Evolutionary conservation across 2,797 vertebrate species (phyloP).

Genomic region (Pipistrellus kuhlii): DNA sequence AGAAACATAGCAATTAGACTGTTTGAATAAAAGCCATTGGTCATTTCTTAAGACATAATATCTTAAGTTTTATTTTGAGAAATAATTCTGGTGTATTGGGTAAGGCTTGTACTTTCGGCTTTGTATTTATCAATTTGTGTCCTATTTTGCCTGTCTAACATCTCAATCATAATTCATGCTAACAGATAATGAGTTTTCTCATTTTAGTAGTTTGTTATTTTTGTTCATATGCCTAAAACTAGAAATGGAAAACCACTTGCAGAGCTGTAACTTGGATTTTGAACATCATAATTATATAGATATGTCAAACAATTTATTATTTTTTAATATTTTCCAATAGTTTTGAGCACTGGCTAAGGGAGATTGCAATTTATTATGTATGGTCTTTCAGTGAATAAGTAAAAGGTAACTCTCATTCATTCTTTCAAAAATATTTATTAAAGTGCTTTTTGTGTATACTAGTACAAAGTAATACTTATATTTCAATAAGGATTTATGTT

Average conservation of each 20-base stretch:
- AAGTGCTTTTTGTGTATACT: not conserved
- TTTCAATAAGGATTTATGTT: not conserved
- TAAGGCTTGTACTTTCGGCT: not conserved
- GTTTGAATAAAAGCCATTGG: not conserved
- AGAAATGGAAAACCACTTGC: not conserved
- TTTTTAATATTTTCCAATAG: slow-evolving; percentile 1
- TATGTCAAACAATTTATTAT: not conserved
- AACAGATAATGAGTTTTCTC: not conserved
- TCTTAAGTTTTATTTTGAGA: slow-evolving; percentile 38
- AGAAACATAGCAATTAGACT: not conserved
- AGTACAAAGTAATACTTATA: not conserved
- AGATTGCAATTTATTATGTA: not conserved
- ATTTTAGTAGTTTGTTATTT: not conserved
- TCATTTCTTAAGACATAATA: slow-evolving; percentile 5
- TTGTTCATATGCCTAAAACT: slow-evolving; percentile 27
- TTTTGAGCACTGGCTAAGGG: not conserved
- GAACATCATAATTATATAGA: not conserved
- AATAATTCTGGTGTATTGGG: not conserved
- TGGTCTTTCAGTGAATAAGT: slow-evolving; percentile 25
- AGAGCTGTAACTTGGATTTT: not conserved
- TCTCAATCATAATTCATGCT: slow-evolving; percentile 4
- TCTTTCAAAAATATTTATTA: slow-evolving; percentile 4
- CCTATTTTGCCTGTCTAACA: not conserved
- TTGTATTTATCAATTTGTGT: not conserved
- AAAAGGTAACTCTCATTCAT: not conserved